Evolutionary conservation across 2,888 invertebrate species (phyloP).

Genomic region (Abrostola tripartita): DNA sequence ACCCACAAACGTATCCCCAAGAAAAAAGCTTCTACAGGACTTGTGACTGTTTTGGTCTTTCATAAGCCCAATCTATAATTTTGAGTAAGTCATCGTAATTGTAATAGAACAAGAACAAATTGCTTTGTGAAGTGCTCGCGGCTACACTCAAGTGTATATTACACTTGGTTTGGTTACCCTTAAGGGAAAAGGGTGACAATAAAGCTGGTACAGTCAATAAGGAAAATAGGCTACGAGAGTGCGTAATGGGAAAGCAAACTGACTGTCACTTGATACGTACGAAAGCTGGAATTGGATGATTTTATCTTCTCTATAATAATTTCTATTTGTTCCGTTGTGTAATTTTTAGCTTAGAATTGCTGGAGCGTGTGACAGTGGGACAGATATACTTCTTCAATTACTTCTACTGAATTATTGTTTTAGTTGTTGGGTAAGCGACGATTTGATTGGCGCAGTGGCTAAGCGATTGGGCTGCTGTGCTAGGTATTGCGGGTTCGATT

Average conservation of each 20-base stretch:
- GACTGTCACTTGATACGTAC: constrained; percentile 25
- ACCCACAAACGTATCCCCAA: too few species aligned
- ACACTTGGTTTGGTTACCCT: constrained; percentile 1
- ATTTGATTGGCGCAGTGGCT: too few species aligned
- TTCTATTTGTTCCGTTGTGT: background rate
- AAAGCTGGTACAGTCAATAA: constrained; percentile 39
- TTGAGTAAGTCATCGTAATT: background rate
- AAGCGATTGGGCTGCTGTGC: too few species aligned
- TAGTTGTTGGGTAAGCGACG: too few species aligned
- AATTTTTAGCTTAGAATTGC: too few species aligned
- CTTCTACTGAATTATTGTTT: too few species aligned
- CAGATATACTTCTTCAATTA: too few species aligned
- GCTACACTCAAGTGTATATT: constrained; percentile 13
- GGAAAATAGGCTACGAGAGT: constrained; percentile 33
- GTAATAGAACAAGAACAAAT: constrained; percentile 10
- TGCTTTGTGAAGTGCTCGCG: constrained; percentile 15
- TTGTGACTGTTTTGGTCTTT: too few species aligned
- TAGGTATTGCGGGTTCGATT: too few species aligned
- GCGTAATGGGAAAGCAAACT: constrained; percentile 35
- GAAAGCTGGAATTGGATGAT: background rate
- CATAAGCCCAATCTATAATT: background rate
- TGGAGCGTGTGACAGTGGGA: too few species aligned
- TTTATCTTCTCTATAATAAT: background rate
- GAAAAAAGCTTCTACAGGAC: too few species aligned
- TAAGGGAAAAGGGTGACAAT: constrained; percentile 4